phyloP scores from a whole-genome alignment of 2,797 vertebrate species.

The Notolepis coatsorum region DNA sequence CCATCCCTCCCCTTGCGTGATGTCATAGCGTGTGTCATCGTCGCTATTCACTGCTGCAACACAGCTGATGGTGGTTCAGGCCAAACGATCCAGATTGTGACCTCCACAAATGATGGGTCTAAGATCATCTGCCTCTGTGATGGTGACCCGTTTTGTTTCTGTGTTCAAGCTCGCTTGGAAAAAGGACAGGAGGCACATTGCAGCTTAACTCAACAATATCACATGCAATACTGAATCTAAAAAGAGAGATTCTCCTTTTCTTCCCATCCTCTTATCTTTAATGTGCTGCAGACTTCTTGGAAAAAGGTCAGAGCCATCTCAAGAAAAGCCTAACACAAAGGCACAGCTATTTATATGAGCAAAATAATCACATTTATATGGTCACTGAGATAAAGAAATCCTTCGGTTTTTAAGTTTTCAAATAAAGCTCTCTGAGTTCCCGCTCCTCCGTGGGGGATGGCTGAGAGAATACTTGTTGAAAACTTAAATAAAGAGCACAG shows the following conservation, averaged over 20 bases:
- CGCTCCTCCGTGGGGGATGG: conserved; percentile 30
- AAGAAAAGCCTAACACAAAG: background rate
- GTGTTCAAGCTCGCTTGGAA: conserved; percentile 9
- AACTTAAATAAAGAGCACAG: conserved; percentile 31
- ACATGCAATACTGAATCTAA: too few relatives aligned
- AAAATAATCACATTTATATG: background rate
- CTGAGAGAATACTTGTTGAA: too few relatives aligned
- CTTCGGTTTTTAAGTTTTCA: too few relatives aligned
- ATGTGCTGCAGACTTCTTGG: background rate
- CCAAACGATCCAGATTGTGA: conserved; percentile 24
- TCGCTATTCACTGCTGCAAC: conserved; percentile 36
- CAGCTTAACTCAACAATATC: background rate
- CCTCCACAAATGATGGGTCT: background rate
- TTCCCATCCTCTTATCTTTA: background rate
- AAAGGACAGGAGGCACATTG: conserved; percentile 30
- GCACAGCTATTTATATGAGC: background rate
- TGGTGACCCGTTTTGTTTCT: conserved; percentile 1
- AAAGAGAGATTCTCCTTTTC: background rate
- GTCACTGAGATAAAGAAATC: background rate
- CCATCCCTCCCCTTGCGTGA: conserved; percentile 40
- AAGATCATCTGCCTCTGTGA: background rate
- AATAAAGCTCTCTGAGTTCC: background rate
- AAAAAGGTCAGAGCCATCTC: background rate
- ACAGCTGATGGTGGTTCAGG: conserved; percentile 54
- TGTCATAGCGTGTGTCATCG: conserved; percentile 48